Base-by-base conservation (phyloP, 2,888 invertebrate genomes). In the Lasius platythorax region DNA sequence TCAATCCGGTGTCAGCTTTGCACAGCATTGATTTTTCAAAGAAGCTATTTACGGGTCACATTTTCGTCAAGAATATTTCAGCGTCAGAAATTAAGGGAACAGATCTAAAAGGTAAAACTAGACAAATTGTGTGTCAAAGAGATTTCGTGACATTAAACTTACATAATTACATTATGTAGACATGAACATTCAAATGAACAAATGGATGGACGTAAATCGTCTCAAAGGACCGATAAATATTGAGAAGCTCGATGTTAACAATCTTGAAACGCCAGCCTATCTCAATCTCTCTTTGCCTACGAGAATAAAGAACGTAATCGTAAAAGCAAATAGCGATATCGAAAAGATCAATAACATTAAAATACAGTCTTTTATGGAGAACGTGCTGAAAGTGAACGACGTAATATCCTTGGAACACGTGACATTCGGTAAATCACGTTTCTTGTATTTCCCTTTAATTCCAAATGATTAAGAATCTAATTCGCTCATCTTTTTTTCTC, bases 261-360 rank as follows among this genome's bases (percentile, higher is more conserved):
- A 76, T 73, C 82, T 94, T 9, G 67, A 64, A 15, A 76, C 84
- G 0, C 67, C 87, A 4, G 30, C 56, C 12, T 84, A 83, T 28
- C 87, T 93, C 0, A 79, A 85, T 53, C 15, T 87, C 5, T 72
- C 90, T 12, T 76, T 91, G 23, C 92, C 91, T 3, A 43, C 18
- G 3, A 70, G 81, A 82, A 84, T 92, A 8, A 85, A 83, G 64
- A 93, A 92, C 72, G 85, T 96, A 12, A 91, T 91, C 2, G 91
- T 95, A 15, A 90, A 91, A 72, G 94, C 94, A 66, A 93, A 95
- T 70, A 90, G 93, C 33, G 88, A 91, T 72, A 91, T 95, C 12
- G 95, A 95, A n/a, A 93, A 91, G 1, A 93, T 96, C 46, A 96
- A 95, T 87, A 87, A 92, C 50, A 83, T 95, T 8, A 89, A 95